Base-by-base conservation (phyloP, 1,140 invertebrate genomes). In the Diorhabda sublineata region DNA sequence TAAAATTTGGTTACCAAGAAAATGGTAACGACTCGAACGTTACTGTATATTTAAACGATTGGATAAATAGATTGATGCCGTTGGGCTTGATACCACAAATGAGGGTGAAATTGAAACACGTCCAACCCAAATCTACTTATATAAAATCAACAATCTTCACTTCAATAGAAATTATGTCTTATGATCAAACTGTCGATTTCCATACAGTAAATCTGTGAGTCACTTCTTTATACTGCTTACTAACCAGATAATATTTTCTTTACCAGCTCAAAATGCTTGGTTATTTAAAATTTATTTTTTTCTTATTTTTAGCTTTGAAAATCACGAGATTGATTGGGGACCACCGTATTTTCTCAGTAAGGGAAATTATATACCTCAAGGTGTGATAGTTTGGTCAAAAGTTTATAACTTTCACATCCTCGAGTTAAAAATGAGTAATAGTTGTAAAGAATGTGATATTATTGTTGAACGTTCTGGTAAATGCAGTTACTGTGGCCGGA, bases 121-220 rank as follows among this genome's bases (percentile, higher is more conserved):
- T 68, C 5, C 8, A n/a, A 7, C 59, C 67, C 9, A 58, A 62
- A 42, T 61, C 67, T 6, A 63, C 45, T 2, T 68, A 68, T 47
- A 11, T 68, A 11, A 68, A 62, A 56, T 8, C 59, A 7, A 68
- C 59, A 42, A 47, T 57, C 11, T 62, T 68, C n/a, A 68, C 67
- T 58, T 42, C 60, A 4, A 42, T 68, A 5, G 67, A 68, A 62
- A 62, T 68, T 42, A 6, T 62, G 9, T 45, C 61, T 2, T 68
- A 68, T 0, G 43, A 57, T 26, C 67, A 59, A 7, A 3, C 7
- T 41, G 8, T 57, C 4, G 42, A 52, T n/a, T 68, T 62, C 26
- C 45, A 47, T n/a, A 62, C 67, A 11, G 67, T n/a, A 44, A 68
- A 68, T 52, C 42, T 68, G 67, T 63, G 60, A 60, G 65, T 67